Conservation (phyloP, 2,797 vertebrate genomes). For the Anguilla pacifica region DNA sequence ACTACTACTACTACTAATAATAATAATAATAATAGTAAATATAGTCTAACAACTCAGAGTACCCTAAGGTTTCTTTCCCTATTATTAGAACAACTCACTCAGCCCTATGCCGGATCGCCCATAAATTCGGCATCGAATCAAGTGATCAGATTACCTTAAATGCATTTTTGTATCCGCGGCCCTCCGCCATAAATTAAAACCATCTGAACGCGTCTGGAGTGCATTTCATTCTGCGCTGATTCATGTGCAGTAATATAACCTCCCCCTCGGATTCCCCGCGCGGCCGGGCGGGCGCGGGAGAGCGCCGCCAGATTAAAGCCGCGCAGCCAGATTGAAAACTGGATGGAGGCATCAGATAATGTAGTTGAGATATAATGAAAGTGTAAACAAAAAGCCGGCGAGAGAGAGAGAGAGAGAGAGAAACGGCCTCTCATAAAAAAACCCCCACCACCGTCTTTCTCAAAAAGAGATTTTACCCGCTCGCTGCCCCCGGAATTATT, state of each 20-base stretch:
- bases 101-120: constrained; percentile 73
- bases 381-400: constrained; percentile 84
- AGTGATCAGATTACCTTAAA: constrained; percentile 92
- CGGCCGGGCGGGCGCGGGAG: constrained; percentile 68
- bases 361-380: constrained; percentile 81
- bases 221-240: constrained; percentile 93
- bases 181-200: constrained; percentile 93
- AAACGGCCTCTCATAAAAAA: constrained; percentile 73
- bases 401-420: constrained; percentile 60
- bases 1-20: constrained; percentile 33
- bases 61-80: constrained; percentile 63
- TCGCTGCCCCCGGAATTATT: constrained; percentile 69
- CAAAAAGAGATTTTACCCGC: constrained; percentile 70
- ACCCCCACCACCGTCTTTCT: constrained; percentile 65
- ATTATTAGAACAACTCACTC: constrained; percentile 83
- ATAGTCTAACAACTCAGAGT: constrained; percentile 16
- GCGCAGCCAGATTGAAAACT: constrained; percentile 80
- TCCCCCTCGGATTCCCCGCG: constrained; percentile 79
- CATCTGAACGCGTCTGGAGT: constrained; percentile 87
- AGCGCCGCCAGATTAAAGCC: constrained; percentile 81
- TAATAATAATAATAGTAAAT: constrained; percentile 44
- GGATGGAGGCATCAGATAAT: constrained; percentile 83
- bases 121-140: constrained; percentile 86
- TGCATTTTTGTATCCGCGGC: constrained; percentile 83
- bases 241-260: constrained; percentile 90